A percentile compares a stretch with the other conserved stretches of the same genome.
These are phyloP conservation scores for Euspilapteryx auroguttella DNA, from an alignment of 2,888 invertebrate species.

Conservation along the genomic window DNA sequence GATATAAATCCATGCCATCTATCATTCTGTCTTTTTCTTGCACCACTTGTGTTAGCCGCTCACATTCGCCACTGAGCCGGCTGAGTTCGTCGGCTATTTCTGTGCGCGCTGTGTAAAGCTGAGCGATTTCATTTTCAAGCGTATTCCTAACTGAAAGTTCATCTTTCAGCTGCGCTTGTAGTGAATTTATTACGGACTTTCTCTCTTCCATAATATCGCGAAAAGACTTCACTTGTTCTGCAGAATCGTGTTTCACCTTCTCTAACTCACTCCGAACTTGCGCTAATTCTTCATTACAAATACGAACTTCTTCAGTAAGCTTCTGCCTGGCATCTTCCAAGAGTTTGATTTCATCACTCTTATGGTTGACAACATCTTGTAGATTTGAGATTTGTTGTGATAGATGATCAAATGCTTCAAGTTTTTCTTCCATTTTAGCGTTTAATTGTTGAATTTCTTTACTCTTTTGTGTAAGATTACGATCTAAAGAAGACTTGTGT, in stretches of 20 bases:
- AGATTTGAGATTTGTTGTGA: background rate
- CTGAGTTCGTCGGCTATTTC: slow-evolving; percentile 13
- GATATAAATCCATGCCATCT: slow-evolving; percentile 13
- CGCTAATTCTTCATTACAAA: background rate
- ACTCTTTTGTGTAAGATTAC: background rate
- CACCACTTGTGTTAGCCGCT: slow-evolving; percentile 12
- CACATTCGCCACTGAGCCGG: slow-evolving; percentile 12
- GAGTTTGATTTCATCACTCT: background rate
- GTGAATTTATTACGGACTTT: slow-evolving; percentile 18
- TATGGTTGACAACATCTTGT: background rate
- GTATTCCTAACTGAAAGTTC: slow-evolving; percentile 26
- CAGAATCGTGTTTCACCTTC: background rate
- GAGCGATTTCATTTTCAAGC: slow-evolving; percentile 18
- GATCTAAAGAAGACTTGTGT: background rate
- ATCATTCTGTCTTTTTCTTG: slow-evolving; percentile 17
- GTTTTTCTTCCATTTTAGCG: background rate
- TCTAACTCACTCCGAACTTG: background rate
- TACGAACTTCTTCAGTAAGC: background rate
- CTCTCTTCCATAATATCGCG: slow-evolving; percentile 18
- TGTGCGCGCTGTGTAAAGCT: slow-evolving; percentile 12
- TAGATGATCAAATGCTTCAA: background rate
- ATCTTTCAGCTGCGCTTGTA: slow-evolving; percentile 26
- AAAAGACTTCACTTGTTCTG: background rate
- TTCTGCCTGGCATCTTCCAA: background rate
- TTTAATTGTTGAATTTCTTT: background rate